Conservation (phyloP, 2,113 vertebrate genomes). For the Phrynosoma blainvillii region DNA sequence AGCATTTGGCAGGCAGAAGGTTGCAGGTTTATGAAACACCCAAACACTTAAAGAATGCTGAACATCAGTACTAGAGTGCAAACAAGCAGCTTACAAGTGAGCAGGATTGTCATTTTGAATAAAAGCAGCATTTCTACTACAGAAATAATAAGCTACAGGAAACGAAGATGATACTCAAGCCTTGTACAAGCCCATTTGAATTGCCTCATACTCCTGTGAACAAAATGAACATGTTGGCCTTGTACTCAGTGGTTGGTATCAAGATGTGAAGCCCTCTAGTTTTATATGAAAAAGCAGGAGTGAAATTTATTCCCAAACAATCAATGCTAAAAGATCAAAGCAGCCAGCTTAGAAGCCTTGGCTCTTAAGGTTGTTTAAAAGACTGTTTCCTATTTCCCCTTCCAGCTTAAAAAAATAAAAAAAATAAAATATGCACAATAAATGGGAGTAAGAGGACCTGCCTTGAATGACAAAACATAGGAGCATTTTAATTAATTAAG, state of each 20-base stretch:
- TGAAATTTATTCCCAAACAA: constrained; percentile 42
- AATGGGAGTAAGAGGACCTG: neutral
- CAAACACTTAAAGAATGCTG: constrained; percentile 15
- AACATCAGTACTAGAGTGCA: neutral
- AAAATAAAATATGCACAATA: neutral
- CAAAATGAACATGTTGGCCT: constrained; percentile 16
- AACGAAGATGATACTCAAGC: neutral
- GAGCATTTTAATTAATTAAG: constrained; percentile 24
- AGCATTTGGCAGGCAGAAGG: neutral
- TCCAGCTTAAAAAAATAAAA: neutral
- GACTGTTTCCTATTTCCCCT: constrained; percentile 8
- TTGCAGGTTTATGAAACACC: neutral
- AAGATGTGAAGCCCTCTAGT: constrained; percentile 17
- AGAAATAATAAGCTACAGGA: neutral
- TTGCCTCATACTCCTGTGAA: constrained; percentile 3
- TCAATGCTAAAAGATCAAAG: constrained; percentile 39
- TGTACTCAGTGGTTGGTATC: constrained; percentile 52
- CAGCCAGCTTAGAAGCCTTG: constrained; percentile 36
- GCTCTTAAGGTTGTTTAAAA: constrained; percentile 27
- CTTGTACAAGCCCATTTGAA: constrained; percentile 35
- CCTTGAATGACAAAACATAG: constrained; percentile 16
- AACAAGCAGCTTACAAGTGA: neutral
- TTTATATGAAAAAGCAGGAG: constrained; percentile 7
- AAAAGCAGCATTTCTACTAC: neutral
- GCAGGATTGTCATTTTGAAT: constrained; percentile 17